A percentile compares a stretch with the other conserved stretches of the same genome.
phyloP scores from a whole-genome alignment of 2,888 invertebrate species.

The Lithosia quadra region DNA sequence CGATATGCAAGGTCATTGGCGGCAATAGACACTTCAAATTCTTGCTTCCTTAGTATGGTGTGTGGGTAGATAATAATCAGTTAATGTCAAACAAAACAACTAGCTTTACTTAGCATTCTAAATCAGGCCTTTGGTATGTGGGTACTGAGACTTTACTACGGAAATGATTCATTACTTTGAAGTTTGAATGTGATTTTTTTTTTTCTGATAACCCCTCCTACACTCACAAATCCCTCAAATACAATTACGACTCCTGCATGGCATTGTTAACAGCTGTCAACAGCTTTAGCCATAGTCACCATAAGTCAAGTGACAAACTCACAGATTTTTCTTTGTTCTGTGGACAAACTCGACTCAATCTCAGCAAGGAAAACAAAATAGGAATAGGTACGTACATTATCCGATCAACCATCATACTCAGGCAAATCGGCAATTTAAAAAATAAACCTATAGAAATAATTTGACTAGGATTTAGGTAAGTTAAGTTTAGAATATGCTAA shows the following conservation, averaged over 20 bases:
- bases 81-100: constrained; percentile 41
- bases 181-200: constrained; percentile 3
- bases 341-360: not conserved
- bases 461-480: not conserved
- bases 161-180: constrained; percentile 10
- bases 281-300: not conserved
- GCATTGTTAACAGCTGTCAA: no score
- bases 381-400: not conserved
- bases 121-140: constrained; percentile 18
- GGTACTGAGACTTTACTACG: constrained; percentile 15
- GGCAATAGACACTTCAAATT: constrained; percentile 18
- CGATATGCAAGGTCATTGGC: not conserved
- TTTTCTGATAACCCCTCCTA: not conserved
- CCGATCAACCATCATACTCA: no score
- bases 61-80: constrained; percentile 45
- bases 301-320: not conserved
- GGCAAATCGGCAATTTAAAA: no score
- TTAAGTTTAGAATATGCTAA: not conserved
- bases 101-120: constrained; percentile 20
- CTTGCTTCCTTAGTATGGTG: constrained; percentile 31
- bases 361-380: not conserved
- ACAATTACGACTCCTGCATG: not conserved
- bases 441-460: no score
- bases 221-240: not conserved
- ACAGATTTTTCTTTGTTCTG: no score